phyloP scores from a whole-genome alignment of 2,113 vertebrate species.

The Microcebus jonahi region DNA sequence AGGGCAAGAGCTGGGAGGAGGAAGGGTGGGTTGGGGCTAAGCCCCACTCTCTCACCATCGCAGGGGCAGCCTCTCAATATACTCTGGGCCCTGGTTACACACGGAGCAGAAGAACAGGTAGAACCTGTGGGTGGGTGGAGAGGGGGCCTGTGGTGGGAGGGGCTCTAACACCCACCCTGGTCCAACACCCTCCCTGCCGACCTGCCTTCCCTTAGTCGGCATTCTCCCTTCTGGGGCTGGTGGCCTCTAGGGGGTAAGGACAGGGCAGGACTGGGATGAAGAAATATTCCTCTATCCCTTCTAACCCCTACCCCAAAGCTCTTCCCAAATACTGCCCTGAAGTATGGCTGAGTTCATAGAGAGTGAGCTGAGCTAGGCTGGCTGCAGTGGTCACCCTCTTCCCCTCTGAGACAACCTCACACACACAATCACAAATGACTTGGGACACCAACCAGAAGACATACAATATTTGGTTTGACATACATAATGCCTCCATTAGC shows the following conservation, averaged over 20 bases:
- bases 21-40: background rate
- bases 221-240: background rate
- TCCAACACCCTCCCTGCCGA: background rate
- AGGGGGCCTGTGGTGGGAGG: background rate
- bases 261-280: background rate
- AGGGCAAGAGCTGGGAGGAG: background rate
- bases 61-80: slow-evolving; percentile 93
- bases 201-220: background rate
- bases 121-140: slow-evolving; percentile 86
- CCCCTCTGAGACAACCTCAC: background rate
- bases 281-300: background rate
- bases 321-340: background rate
- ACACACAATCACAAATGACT: background rate
- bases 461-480: background rate
- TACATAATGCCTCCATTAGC: background rate
- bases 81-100: slow-evolving; percentile 95
- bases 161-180: background rate
- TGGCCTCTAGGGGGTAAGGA: background rate
- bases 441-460: background rate
- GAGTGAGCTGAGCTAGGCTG: background rate
- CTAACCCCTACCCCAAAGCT: background rate
- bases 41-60: slow-evolving; percentile 87
- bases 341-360: background rate
- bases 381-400: background rate
- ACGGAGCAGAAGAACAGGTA: slow-evolving; percentile 95